Percentiles rank a stretch among this genome's conserved stretches.
phyloP scores from a whole-genome alignment of 2,797 vertebrate genomes.

The Paramormyrops hopkinsi region DNA sequence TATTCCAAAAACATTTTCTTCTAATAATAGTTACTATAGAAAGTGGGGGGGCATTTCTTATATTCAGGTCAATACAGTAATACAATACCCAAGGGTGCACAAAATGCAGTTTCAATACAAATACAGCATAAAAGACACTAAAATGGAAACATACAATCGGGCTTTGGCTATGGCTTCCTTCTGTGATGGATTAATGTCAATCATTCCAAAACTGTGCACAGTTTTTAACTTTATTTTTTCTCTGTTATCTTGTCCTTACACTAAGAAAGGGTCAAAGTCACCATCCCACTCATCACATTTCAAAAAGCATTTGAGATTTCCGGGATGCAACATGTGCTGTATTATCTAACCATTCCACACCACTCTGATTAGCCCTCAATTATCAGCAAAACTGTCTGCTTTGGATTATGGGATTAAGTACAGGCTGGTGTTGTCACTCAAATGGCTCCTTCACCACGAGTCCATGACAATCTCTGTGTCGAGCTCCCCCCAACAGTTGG shows the following conservation, averaged over 20 bases:
- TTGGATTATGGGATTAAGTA: constrained; percentile 15
- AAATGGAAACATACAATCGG: not conserved
- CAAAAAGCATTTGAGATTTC: constrained; percentile 6
- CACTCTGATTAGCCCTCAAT: constrained; percentile 6
- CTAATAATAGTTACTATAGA: not conserved
- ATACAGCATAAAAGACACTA: not conserved
- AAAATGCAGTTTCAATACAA: not conserved
- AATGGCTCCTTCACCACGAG: not conserved
- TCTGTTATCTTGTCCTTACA: not conserved
- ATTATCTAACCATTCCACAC: constrained; percentile 1
- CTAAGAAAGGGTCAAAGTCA: not conserved
- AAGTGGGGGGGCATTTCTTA: not conserved
- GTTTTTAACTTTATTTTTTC: not conserved
- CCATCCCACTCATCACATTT: not conserved
- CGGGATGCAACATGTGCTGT: not conserved
- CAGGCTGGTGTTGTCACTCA: not conserved
- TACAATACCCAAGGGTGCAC: not conserved
- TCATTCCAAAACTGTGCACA: not conserved
- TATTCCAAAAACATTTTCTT: not conserved
- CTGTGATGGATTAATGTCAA: not conserved
- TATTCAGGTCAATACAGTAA: not conserved
- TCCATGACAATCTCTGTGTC: not conserved
- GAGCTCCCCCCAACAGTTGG: not conserved
- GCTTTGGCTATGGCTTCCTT: not conserved
- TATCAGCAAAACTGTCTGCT: constrained; percentile 4